Conservation (phyloP, 2,888 invertebrate species). For the Buathra laborator region DNA sequence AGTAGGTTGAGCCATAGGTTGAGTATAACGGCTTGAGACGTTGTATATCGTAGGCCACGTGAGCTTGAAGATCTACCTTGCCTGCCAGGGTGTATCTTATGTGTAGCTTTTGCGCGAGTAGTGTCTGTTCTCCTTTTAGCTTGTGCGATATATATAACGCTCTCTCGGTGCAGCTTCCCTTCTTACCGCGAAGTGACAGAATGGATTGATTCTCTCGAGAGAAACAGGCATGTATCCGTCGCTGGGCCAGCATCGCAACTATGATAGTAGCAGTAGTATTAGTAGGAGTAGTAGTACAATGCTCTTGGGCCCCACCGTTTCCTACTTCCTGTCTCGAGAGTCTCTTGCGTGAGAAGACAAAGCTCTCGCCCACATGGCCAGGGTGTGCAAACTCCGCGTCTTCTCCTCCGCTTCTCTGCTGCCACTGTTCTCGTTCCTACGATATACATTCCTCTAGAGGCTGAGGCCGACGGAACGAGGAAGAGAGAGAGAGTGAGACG, state of each 20-base stretch:
- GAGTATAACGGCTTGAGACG: constrained; percentile 19
- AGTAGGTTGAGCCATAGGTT: constrained; percentile 6
- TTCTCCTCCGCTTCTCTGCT: constrained; percentile 14
- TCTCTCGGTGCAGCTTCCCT: constrained; percentile 26
- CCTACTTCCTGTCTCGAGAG: constrained; percentile 43
- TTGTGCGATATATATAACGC: constrained; percentile 8
- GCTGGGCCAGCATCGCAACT: constrained; percentile 2
- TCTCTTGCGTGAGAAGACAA: constrained; percentile 41
- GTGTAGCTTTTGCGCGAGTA: constrained; percentile 13
- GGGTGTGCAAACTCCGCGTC: constrained; percentile 50
- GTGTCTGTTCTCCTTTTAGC: constrained; percentile 28
- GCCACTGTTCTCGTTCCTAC: neutral
- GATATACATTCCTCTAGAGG: constrained; percentile 37
- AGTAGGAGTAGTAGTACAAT: constrained; percentile 38
- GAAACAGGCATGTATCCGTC: constrained; percentile 10
- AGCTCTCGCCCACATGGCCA: constrained; percentile 19
- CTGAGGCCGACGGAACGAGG: constrained; percentile 15
- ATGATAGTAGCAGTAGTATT: neutral
- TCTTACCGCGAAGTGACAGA: constrained; percentile 49
- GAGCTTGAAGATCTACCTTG: neutral
- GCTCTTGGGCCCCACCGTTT: constrained; percentile 38
- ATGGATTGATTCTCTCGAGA: constrained; percentile 59
- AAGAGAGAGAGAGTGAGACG: constrained; percentile 38
- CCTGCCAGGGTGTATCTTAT: neutral
- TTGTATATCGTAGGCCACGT: constrained; percentile 1